Base-by-base conservation (phyloP, 2,797 vertebrate genomes). In the Pitangus sulphuratus region DNA sequence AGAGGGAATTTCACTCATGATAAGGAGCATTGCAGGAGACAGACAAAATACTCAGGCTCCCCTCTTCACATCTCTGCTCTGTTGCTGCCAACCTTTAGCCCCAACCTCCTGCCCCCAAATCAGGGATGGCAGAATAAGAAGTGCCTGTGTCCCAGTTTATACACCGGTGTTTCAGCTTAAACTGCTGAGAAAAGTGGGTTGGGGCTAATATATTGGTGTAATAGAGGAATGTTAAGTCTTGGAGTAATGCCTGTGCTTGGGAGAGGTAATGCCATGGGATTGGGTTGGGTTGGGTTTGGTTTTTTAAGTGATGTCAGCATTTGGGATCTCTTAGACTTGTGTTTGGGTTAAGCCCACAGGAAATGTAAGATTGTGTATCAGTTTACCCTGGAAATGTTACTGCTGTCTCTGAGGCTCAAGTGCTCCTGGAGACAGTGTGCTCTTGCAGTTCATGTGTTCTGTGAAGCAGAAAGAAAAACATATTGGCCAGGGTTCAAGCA, bases 401-500 rank as follows among this genome's bases (percentile, higher is more conserved):
- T 87, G 84, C 62, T 11, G 4, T 72, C 20, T 79, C 57, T n/a
- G 50, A 89, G 81, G 54, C 35, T 84, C 80, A 78, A 84, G 30
- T 11, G 20, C 8, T 88, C 48, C 44, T 70, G 25, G 57, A 62
- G 44, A 40, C 47, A 92, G 56, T 71, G 78, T 94, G 54, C n/a
- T 82, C 47, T 90, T 77, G 56, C 14, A 60, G 82, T 84, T 89
- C 44, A 4, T 62, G 68, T 83, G 56, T 68, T 89, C 75, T 62
- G 48, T 74, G 71, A 69, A 89, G 87, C 84, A 91, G 89, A 80
- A 87, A 88, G 54, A 56, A 94, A 91, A 85, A 74, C 44, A 40
- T 40, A 74, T 62, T 95, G 94, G 81, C 35, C 1, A n/a, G 64
- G 44, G 47, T 87, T 97, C 93, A 93, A 79, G 84, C 40, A 90